Conservation (phyloP, 2,113 vertebrate genomes). For the Sclerurus mexicanus region DNA sequence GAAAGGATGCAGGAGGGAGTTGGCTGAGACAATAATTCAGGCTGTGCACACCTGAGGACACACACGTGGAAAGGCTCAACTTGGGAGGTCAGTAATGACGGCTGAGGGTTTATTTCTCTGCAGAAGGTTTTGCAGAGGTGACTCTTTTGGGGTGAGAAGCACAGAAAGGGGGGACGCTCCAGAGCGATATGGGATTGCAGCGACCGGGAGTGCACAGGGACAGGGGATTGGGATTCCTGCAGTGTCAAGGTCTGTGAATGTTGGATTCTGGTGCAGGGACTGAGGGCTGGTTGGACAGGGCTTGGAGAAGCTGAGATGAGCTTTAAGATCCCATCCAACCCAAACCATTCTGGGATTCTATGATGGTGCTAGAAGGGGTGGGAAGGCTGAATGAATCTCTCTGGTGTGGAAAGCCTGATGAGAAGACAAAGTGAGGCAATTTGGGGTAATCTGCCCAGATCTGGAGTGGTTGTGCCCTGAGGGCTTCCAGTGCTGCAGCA, state of each 20-base stretch:
- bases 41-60: neutral
- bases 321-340: neutral
- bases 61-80: neutral
- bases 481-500: neutral
- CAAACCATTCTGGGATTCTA: neutral
- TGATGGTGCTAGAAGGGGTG: no score
- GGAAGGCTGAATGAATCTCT: neutral
- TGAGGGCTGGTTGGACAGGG: neutral
- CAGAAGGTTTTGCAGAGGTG: neutral
- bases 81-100: neutral
- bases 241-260: neutral
- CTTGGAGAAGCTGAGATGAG: neutral
- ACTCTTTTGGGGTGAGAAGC: neutral
- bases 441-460: neutral
- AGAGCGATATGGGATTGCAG: neutral
- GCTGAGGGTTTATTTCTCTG: neutral
- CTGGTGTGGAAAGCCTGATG: neutral
- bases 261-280: neutral
- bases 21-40: neutral
- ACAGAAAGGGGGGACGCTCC: neutral
- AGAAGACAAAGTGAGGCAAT: neutral
- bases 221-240: neutral
- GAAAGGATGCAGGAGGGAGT: neutral
- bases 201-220: accelerated
- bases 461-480: neutral